These are phyloP conservation scores for Ichneumoninae sp. DNA, from an alignment of 2,888 invertebrate genomes.

Conservation along the genomic window DNA sequence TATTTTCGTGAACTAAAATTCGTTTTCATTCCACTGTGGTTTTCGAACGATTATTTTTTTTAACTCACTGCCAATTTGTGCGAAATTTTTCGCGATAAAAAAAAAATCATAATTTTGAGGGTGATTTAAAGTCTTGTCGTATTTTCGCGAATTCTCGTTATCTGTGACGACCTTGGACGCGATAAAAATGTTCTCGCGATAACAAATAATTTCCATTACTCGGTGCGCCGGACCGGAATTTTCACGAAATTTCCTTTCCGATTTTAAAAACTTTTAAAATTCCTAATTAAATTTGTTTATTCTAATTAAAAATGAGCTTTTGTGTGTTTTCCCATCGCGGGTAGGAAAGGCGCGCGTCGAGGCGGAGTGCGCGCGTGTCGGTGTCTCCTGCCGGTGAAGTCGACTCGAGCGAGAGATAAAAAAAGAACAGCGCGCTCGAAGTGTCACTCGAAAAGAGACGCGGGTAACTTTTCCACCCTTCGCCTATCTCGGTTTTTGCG, in stretches of 20 bases:
- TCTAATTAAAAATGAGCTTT: background rate
- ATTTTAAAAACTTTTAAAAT: background rate
- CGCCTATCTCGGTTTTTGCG: conserved; percentile 13
- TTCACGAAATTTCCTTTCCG: too few species aligned
- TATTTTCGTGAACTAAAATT: background rate
- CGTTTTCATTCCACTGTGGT: background rate
- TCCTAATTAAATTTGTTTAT: background rate
- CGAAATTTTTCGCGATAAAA: background rate
- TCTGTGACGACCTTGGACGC: background rate
- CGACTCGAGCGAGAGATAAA: background rate
- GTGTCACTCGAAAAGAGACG: conserved; percentile 20
- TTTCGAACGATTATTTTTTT: background rate
- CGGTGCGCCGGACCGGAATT: background rate
- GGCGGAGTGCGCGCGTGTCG: conserved; percentile 3
- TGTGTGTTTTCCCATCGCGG: background rate
- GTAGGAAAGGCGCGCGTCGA: background rate
- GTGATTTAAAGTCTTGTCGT: background rate
- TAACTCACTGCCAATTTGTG: background rate
- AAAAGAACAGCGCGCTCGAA: conserved; percentile 10
- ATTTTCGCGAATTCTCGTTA: background rate
- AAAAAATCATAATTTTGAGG: background rate
- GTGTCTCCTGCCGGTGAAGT: background rate
- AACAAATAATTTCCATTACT: background rate
- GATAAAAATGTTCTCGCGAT: background rate
- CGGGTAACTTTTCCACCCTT: conserved; percentile 42